Base-by-base conservation (phyloP, 2,113 vertebrate species). In the Rhipidura dahli region DNA sequence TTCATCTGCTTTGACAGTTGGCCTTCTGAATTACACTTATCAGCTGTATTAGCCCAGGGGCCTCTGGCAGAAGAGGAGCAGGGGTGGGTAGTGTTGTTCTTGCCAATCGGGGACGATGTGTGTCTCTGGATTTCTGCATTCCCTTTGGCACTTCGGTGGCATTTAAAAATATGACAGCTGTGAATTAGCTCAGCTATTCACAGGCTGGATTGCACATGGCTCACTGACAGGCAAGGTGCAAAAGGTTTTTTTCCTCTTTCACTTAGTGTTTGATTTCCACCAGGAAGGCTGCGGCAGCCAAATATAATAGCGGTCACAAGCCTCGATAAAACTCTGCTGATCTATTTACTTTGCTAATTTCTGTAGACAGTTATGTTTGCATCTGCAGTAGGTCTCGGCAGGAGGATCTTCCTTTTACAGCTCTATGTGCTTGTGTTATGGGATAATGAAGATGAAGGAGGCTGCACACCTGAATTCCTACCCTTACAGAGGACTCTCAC, bases 381-480 rank as follows among this genome's bases (percentile, higher is more conserved):
- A 39, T 94, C 66, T 88, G 94, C 2, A 44, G 75, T 90, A 16
- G 39, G 60, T 53, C 95, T 94, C 54, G 2, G 93, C 77, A 94
- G 93, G 96, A 93, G 88, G 13, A 63, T 45, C 89, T 91, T 86
- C 72, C 66, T 96, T 94, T 89, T 70, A 54, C 64, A 89, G 44
- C 39, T 40, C 45, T 60, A 21, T 85, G 87, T 20, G 56, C 39
- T 86, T 11, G 10, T 90, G 61, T 86, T 95, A 77, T 2, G 24
- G 66, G 66, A 87, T 97, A 97, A 98, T 97, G 96, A 97, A 96
- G 82, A 91, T 72, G 90, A 95, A 97, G 87, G 71, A 96, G 93
- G 64, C 61, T 83, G 75, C 3, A 40, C 40, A 72, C 37, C 86
- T 96, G 71, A 89, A 94, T 95, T 77, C 80, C 77, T 95, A 95